These are phyloP conservation scores for Marcusenius ussheri DNA, from an alignment of 2,113 vertebrate species.

Conservation along the genomic window DNA sequence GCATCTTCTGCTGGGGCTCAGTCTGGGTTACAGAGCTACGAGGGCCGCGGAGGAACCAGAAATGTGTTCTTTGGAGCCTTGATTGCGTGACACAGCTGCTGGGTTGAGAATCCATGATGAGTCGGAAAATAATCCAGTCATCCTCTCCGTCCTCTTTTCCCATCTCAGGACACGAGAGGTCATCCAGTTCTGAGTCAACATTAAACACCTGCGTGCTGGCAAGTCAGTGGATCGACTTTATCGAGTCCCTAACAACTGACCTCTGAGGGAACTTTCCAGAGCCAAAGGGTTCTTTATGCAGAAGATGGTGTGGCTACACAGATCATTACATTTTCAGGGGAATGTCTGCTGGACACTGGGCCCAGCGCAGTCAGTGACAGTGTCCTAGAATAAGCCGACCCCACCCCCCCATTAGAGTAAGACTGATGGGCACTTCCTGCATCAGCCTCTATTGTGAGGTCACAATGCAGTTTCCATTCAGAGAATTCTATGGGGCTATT, in stretches of 20 bases:
- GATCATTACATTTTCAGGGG: background rate
- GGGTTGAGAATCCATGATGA: background rate
- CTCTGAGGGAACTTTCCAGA: background rate
- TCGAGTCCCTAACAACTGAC: background rate
- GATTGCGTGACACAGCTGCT: background rate
- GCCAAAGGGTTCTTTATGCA: background rate
- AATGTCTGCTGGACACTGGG: background rate
- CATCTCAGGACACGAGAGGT: background rate
- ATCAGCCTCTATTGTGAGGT: background rate
- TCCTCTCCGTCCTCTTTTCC: background rate
- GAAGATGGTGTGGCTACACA: background rate
- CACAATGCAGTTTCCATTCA: background rate
- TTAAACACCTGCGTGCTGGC: background rate
- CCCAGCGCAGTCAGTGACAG: background rate
- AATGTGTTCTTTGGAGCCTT: background rate
- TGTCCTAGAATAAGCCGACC: background rate
- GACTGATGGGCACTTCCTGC: background rate
- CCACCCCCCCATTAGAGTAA: background rate
- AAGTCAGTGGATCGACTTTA: background rate
- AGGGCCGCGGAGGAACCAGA: background rate
- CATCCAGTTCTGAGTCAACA: background rate
- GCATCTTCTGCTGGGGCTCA: background rate
- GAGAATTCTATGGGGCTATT: background rate
- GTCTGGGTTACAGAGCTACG: background rate
- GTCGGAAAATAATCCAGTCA: background rate